Conservation (phyloP, 2,797 vertebrate genomes). For the Spinus olivaceus region DNA sequence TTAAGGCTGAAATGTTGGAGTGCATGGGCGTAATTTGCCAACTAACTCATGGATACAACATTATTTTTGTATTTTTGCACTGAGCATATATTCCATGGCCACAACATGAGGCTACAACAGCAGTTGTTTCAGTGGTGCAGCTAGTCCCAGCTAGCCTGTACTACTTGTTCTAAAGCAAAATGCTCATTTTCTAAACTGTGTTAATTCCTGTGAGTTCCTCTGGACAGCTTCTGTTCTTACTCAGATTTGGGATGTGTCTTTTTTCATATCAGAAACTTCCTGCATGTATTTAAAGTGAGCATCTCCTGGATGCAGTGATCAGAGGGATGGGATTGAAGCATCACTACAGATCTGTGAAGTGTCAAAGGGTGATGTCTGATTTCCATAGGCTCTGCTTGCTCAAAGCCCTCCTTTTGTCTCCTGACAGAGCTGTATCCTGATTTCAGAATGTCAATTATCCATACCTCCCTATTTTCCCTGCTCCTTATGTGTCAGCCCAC, state of each 20-base stretch:
- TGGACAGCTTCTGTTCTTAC: neutral
- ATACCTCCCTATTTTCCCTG: neutral
- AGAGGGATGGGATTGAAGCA: neutral
- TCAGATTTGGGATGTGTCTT: neutral
- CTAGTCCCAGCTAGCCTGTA: neutral
- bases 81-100: neutral
- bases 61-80: neutral
- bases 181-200: neutral
- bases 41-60: neutral
- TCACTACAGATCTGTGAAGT: neutral
- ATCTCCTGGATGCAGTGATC: neutral
- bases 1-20: neutral
- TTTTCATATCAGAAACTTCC: neutral
- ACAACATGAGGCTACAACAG: neutral
- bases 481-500: neutral
- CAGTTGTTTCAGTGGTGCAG: neutral
- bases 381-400: neutral
- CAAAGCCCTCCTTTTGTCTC: neutral
- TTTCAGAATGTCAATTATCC: neutral
- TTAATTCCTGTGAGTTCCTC: neutral
- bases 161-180: neutral
- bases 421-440: neutral
- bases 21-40: neutral
- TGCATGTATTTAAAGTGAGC: neutral
- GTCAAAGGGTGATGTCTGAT: neutral